phyloP scores from a whole-genome alignment of 2,113 vertebrate species.

The Myotis davidii region DNA sequence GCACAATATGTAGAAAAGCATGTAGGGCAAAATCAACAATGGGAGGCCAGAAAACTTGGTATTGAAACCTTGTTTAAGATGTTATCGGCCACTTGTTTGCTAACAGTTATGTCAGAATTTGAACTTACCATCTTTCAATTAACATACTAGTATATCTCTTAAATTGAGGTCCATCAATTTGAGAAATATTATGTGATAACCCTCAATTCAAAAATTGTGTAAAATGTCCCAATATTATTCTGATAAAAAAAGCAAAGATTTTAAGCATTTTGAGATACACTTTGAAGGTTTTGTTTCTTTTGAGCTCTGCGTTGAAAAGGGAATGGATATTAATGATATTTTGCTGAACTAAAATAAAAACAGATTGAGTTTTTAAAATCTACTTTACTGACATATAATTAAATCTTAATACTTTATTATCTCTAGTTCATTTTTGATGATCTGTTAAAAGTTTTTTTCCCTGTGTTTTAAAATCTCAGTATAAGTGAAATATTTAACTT shows the following conservation, averaged over 20 bases:
- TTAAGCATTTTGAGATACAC: background rate
- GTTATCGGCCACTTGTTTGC: background rate
- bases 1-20: background rate
- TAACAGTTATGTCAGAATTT: background rate
- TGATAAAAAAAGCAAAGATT: background rate
- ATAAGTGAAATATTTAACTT: slow-evolving; percentile 23
- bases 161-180: background rate
- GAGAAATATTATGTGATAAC: background rate
- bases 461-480: slow-evolving; percentile 2
- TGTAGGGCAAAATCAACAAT: background rate
- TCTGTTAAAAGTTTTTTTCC: background rate
- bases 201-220: background rate
- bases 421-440: background rate
- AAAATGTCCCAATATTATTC: background rate
- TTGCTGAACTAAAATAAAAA: background rate
- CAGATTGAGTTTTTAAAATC: background rate
- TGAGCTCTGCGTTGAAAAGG: background rate
- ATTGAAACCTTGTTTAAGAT: background rate
- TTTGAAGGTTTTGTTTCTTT: background rate
- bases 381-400: background rate
- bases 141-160: background rate
- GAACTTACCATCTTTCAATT: background rate
- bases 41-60: background rate
- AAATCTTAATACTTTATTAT: background rate
- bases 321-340: background rate